These are phyloP conservation scores for Zelleria hepariella DNA, from an alignment of 2,888 invertebrate species.

Conservation along the genomic window DNA sequence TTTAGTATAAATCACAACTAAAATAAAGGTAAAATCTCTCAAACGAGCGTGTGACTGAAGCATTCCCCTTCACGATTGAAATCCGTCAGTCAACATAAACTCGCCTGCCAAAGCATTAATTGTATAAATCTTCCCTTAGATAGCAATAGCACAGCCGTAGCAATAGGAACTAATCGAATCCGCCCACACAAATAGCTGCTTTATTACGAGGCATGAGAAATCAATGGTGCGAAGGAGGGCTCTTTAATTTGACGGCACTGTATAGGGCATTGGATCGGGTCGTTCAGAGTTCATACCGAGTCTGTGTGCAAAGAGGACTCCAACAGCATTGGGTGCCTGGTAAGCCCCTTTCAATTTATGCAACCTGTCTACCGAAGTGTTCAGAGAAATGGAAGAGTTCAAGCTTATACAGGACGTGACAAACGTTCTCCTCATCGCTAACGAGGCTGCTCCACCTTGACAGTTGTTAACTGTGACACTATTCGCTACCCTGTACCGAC, in stretches of 20 bases:
- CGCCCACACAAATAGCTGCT: background rate
- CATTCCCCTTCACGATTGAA: background rate
- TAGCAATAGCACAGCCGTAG: background rate
- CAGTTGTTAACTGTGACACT: background rate
- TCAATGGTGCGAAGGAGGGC: background rate
- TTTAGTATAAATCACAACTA: too few species aligned
- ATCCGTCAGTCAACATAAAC: background rate
- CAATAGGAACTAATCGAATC: background rate
- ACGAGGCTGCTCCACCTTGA: too few species aligned
- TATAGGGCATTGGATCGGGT: background rate
- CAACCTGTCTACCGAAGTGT: conserved; percentile 13
- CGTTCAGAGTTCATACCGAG: background rate
- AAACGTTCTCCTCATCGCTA: background rate
- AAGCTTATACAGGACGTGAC: background rate
- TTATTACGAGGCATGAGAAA: background rate
- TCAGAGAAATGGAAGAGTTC: background rate
- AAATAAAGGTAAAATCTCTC: too few species aligned
- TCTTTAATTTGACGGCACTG: background rate
- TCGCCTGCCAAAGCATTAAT: background rate
- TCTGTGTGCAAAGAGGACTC: conserved; percentile 14
- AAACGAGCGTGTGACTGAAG: background rate
- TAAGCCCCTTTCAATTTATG: conserved; percentile 36
- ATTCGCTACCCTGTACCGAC: too few species aligned
- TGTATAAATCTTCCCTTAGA: background rate
- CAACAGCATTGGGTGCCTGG: conserved; percentile 21